Evolutionary conservation across 1,140 invertebrate species (phyloP).

Genomic region (Bombus pascuorum): DNA sequence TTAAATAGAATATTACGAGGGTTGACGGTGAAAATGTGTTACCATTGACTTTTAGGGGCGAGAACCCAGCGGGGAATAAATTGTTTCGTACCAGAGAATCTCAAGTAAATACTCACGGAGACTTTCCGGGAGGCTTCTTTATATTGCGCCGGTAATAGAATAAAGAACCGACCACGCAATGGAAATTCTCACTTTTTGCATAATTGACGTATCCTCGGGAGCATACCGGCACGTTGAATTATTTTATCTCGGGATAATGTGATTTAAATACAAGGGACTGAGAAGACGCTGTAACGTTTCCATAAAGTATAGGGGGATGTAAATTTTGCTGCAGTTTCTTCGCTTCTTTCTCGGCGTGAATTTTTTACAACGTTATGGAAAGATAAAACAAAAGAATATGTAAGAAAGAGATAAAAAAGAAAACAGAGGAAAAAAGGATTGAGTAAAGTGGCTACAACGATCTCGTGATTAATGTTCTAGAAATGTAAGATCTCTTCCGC

Average conservation of each 20-base stretch:
- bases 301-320: slow-evolving; percentile 22
- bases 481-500: slow-evolving; percentile 6
- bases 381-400: not conserved
- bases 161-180: slow-evolving; percentile 40
- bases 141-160: slow-evolving; percentile 42
- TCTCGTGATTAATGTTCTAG: slow-evolving; percentile 25
- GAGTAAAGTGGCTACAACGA: not conserved
- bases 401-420: not conserved
- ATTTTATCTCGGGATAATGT: slow-evolving; percentile 42
- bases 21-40: slow-evolving; percentile 34
- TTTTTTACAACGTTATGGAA: not conserved
- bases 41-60: slow-evolving; percentile 39
- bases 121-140: slow-evolving; percentile 24
- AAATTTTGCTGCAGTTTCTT: slow-evolving; percentile 14
- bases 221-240: slow-evolving; percentile 27
- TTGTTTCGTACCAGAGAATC: slow-evolving; percentile 37
- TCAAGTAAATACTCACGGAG: slow-evolving; percentile 17
- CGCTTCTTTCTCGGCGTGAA: not conserved
- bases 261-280: slow-evolving; percentile 42
- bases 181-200: slow-evolving; percentile 49
- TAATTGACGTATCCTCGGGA: slow-evolving; percentile 41
- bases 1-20: slow-evolving; percentile 34
- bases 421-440: not conserved
- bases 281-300: slow-evolving; percentile 38
- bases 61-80: slow-evolving; percentile 26